phyloP scores from a whole-genome alignment of 2,797 vertebrate genomes.

The Poecilia gillii region DNA sequence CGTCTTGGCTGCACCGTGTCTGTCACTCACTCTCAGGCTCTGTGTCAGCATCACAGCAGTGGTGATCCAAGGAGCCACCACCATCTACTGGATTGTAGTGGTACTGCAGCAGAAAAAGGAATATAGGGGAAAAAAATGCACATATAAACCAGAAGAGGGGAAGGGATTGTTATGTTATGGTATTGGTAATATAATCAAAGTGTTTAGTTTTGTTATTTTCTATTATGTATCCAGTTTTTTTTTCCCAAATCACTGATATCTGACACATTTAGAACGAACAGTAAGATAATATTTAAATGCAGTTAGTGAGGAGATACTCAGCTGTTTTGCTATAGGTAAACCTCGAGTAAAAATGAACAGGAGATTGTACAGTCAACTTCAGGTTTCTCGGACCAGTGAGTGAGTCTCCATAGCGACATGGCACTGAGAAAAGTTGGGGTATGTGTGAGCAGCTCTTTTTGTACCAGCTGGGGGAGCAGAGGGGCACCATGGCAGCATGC shows the following conservation, averaged over 20 bases:
- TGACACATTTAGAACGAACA: no score
- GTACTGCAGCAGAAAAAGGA: slow-evolving; percentile 56
- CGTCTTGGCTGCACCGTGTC: slow-evolving; percentile 48
- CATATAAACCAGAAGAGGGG: not conserved
- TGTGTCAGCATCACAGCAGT: slow-evolving; percentile 52
- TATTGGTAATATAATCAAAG: not conserved
- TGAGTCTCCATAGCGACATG: no score
- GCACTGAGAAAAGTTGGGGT: slow-evolving; percentile 3
- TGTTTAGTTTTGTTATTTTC: not conserved
- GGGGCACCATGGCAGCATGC: slow-evolving; percentile 58
- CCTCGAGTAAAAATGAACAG: no score
- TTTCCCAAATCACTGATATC: no score
- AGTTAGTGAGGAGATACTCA: no score
- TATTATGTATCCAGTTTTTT: slow-evolving; percentile 2
- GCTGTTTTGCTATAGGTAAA: no score
- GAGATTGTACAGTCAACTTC: no score
- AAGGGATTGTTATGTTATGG: not conserved
- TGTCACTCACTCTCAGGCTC: slow-evolving; percentile 56
- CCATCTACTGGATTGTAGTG: slow-evolving; percentile 76
- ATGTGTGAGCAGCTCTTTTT: slow-evolving; percentile 36
- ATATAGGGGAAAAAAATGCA: not conserved
- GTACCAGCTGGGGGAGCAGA: slow-evolving; percentile 74
- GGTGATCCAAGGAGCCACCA: slow-evolving; percentile 75
- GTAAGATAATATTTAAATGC: no score
- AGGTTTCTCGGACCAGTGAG: no score